Percentiles rank a stretch among this genome's conserved stretches.
Evolutionary conservation across 2,888 invertebrate genomes (phyloP).

Genomic region (Scaeva pyrastri): DNA sequence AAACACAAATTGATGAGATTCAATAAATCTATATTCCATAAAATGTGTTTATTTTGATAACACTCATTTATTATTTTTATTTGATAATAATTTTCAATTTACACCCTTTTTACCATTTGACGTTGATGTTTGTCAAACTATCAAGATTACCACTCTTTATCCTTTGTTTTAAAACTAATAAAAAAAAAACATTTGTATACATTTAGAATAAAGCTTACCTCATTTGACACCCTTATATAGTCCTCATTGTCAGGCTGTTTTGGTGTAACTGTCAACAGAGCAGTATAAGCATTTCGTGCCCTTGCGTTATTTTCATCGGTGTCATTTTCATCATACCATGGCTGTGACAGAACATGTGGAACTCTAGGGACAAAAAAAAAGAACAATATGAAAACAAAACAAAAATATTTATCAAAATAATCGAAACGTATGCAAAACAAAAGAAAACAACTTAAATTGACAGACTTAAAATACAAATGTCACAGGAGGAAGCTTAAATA

Average conservation of each 20-base stretch:
- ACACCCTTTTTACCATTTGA: no score
- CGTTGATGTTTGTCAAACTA: neutral
- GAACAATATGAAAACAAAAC: conserved; percentile 1
- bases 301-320: conserved; percentile 91
- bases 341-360: conserved; percentile 87
- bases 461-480: conserved; percentile 21
- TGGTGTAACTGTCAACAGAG: conserved; percentile 94
- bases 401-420: conserved; percentile 15
- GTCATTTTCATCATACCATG: conserved; percentile 94
- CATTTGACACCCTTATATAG: conserved; percentile 90
- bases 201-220: conserved; percentile 84
- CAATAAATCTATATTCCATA: no score
- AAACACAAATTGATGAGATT: no score
- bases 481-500: neutral
- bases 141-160: neutral
- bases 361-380: conserved; percentile 84
- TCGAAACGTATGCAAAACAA: conserved; percentile 23
- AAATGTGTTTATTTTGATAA: no score
- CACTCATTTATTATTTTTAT: no score
- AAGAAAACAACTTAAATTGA: neutral
- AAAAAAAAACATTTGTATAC: neutral
- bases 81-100: neutral
- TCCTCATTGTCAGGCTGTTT: conserved; percentile 91
- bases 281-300: conserved; percentile 93
- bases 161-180: neutral